Conservation (phyloP, 2,113 vertebrate genomes). For the Triplophysa siluroides region DNA sequence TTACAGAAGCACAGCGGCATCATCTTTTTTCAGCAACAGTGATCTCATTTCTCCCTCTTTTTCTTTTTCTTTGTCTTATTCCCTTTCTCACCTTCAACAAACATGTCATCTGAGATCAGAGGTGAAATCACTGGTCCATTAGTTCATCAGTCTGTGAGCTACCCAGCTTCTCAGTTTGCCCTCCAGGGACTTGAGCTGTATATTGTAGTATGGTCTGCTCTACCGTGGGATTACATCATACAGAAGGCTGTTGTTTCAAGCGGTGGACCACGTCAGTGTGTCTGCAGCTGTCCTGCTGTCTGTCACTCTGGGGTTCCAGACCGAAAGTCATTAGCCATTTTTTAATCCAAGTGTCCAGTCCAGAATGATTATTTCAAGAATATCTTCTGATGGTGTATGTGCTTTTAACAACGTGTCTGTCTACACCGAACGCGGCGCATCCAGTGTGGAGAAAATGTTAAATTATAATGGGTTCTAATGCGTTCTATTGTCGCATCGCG, state of each 20-base stretch:
- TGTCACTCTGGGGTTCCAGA: constrained; percentile 8
- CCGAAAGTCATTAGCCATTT: not conserved
- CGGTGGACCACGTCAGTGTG: constrained; percentile 53
- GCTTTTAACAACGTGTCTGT: not conserved
- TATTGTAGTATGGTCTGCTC: not conserved
- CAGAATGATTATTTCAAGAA: not conserved
- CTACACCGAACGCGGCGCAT: no score
- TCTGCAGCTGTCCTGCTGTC: constrained; percentile 54
- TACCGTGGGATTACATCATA: constrained; percentile 16
- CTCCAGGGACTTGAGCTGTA: constrained; percentile 12
- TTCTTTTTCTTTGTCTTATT: not conserved
- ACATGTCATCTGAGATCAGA: constrained; percentile 3
- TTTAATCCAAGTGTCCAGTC: constrained; percentile 17
- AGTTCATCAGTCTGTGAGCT: constrained; percentile 13
- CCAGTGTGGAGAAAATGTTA: no score
- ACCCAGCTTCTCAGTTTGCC: constrained; percentile 7
- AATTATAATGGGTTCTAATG: no score
- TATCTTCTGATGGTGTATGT: not conserved
- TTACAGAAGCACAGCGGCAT: no score
- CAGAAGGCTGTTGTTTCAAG: constrained; percentile 45
- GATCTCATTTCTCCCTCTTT: constrained; percentile 10
- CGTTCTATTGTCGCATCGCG: no score
- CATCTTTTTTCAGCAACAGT: not conserved
- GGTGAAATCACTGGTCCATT: constrained; percentile 16
- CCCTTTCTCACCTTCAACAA: not conserved